These are phyloP conservation scores for Python bivittatus DNA, from an alignment of 2,113 vertebrate genomes.

Conservation along the genomic window DNA sequence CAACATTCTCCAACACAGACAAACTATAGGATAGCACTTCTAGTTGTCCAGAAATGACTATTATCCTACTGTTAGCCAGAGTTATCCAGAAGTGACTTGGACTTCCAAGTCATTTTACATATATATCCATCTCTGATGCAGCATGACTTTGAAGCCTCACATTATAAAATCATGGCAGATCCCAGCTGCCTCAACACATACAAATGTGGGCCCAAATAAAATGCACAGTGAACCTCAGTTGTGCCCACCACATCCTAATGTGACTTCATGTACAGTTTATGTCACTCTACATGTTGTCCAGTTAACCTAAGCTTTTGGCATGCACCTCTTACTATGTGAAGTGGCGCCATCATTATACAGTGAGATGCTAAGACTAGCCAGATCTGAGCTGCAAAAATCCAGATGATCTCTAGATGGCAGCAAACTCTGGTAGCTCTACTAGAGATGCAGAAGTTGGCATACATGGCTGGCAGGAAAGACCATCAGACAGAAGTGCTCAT, in stretches of 20 bases:
- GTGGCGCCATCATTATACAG: background rate
- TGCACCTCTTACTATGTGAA: background rate
- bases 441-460: background rate
- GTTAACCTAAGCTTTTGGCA: background rate
- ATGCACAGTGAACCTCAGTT: background rate
- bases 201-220: background rate
- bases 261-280: background rate
- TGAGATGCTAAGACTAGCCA: background rate
- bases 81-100: background rate
- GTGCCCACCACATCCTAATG: background rate
- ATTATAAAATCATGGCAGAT: background rate
- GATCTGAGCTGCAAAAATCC: background rate
- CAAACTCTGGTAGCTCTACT: background rate
- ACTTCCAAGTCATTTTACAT: background rate
- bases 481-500: too few species aligned
- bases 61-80: background rate
- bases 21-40: background rate
- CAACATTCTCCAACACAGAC: background rate
- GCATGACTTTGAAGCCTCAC: background rate
- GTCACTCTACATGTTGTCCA: background rate
- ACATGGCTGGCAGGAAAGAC: background rate
- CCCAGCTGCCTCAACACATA: background rate
- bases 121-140: background rate
- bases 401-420: background rate
- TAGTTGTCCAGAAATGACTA: background rate